Evolutionary conservation across 2,888 invertebrate genomes (phyloP), one percentile per base, ranked within the genome.

Genomic region (Pheosia tremula): DNA sequence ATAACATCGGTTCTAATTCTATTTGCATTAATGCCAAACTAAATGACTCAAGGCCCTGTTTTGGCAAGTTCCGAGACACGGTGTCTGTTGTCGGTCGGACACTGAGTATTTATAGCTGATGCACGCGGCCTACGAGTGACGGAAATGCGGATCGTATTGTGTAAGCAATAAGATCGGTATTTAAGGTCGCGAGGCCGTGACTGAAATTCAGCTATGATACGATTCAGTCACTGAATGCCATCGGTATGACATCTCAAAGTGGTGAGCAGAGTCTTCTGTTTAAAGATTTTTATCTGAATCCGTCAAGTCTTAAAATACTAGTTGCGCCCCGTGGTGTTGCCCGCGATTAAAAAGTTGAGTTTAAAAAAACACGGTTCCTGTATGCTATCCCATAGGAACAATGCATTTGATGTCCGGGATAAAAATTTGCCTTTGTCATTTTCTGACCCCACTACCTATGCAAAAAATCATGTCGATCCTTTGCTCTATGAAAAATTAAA

Each of bases 11-110:
- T 37, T 39, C 49, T n/a, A 54, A 59, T 41, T 2, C 10, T 71
- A 71, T 11, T 56, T 24, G 49, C 50, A 52, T 45, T 50, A 57
- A 60, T 59, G 58, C 61, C 13, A 8, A 37, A 61, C 60, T 8
- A 57, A 61, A 59, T 60, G 63, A 62, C 49, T 65, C 60, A 64
- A 2, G 57, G 56, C 74, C 64, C 62, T 66, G 70, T 64, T 65
- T 74, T 74, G 74, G 74, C 74, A 74, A 60, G 24, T 24, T 36
- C 7, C 50, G 59, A 57, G 58, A 60, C 67, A 57, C 43, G 54
- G 56, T 55, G 61, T 61, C 62, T 64, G 36, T 58, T 64, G 75
- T 74, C 74, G 64, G 66, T 66, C 36, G 11, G 63, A 56, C 50
- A 52, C 49, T 10, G 7, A 37, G 58, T 74, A 75, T 72, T 70